These are phyloP conservation scores for Archocentrus centrarchus DNA, from an alignment of 2,113 vertebrate genomes.

Conservation along the genomic window DNA sequence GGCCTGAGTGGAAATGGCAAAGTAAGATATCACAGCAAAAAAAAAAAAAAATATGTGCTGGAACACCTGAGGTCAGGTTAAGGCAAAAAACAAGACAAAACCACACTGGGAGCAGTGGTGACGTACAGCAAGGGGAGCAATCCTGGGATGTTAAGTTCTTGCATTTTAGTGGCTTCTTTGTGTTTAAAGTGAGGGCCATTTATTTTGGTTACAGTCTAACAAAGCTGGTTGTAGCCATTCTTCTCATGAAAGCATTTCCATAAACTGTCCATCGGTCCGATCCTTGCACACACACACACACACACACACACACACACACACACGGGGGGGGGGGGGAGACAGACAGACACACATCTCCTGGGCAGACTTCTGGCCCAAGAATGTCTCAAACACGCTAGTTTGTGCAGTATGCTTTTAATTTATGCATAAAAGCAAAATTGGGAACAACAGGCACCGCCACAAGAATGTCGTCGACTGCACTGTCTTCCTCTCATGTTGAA, in stretches of 20 bases:
- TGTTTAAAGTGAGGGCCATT: neutral
- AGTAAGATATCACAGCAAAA: constrained; percentile 12
- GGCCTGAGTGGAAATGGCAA: constrained; percentile 10
- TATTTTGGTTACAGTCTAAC: neutral
- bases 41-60: neutral
- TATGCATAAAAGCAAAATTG: neutral
- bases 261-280: neutral
- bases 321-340: neutral
- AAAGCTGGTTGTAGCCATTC: neutral
- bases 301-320: too few relatives aligned
- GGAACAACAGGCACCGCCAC: neutral
- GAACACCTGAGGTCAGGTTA: constrained; percentile 44
- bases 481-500: neutral
- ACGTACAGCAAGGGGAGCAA: neutral
- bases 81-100: neutral
- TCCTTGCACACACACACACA: too few relatives aligned
- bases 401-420: neutral
- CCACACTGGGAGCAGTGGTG: neutral
- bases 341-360: neutral
- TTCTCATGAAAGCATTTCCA: neutral
- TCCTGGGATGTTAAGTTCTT: too few relatives aligned
- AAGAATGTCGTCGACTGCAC: neutral
- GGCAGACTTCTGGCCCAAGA: neutral
- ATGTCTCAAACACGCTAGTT: neutral
- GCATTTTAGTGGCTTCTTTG: neutral